phyloP scores from a whole-genome alignment of 2,113 vertebrate species.

The Aythya baeri region DNA sequence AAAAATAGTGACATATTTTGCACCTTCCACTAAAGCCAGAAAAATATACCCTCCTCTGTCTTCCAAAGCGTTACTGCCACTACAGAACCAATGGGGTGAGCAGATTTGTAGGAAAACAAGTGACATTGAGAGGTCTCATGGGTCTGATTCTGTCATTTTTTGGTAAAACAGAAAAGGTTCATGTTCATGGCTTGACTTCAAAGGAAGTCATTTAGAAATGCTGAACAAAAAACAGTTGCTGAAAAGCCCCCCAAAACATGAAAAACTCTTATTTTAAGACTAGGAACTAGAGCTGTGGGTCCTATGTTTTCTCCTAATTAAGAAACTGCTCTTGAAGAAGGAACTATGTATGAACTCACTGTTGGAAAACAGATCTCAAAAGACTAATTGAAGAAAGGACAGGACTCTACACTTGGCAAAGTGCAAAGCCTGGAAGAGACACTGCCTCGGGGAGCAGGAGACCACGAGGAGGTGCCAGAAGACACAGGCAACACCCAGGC shows the following conservation, averaged over 20 bases:
- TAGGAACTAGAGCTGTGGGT: not conserved
- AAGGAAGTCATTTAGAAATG: not conserved
- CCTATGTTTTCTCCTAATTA: not conserved
- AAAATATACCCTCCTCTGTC: not conserved
- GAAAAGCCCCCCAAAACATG: not conserved
- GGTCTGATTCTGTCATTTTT: not conserved
- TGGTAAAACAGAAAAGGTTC: not conserved
- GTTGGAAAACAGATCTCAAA: not conserved
- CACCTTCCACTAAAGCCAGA: not conserved
- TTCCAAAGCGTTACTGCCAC: not conserved
- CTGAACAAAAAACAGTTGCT: not conserved
- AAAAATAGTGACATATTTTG: not conserved
- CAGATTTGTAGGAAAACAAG: not conserved
- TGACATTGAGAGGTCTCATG: fast-evolving
- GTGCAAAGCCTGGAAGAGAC: not conserved
- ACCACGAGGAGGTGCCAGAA: not conserved
- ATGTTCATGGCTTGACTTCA: not conserved
- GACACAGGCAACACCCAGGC: not conserved
- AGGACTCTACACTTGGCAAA: not conserved
- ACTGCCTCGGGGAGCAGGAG: not conserved
- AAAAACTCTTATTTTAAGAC: not conserved
- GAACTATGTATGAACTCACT: not conserved
- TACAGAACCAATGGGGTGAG: not conserved
- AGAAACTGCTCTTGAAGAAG: not conserved
- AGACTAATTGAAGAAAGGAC: not conserved